Evolutionary conservation across 2,888 invertebrate species (phyloP).

Genomic region (Dorcus parallelipipedus): DNA sequence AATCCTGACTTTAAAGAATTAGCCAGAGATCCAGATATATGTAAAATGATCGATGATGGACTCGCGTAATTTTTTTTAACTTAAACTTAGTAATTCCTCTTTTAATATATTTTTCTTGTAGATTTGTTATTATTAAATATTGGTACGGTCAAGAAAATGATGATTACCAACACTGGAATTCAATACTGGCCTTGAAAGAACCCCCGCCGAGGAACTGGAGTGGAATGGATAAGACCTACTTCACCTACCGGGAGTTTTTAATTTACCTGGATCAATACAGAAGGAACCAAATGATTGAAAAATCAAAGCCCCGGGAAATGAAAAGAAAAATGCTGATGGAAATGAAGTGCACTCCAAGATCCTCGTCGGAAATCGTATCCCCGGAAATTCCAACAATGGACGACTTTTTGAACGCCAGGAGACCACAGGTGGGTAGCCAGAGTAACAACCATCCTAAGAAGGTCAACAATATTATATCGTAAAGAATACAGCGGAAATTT

Average conservation of each 20-base stretch:
- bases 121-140: conserved; percentile 74
- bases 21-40: conserved; percentile 63
- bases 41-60: conserved; percentile 77
- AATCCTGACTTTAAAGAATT: conserved; percentile 69
- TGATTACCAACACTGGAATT: conserved; percentile 70
- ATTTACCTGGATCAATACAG: conserved; percentile 64
- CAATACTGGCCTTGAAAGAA: conserved; percentile 63
- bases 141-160: conserved; percentile 71
- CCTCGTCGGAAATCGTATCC: conserved; percentile 27
- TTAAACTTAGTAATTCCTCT: neutral
- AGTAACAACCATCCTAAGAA: conserved; percentile 15
- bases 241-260: conserved; percentile 66
- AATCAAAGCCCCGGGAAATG: conserved; percentile 41
- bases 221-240: conserved; percentile 63
- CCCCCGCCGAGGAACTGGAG: conserved; percentile 75
- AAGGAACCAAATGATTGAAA: conserved; percentile 48
- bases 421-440: conserved; percentile 41
- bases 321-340: conserved; percentile 2
- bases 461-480: conserved; percentile 18
- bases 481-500: neutral
- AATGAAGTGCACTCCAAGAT: conserved; percentile 4
- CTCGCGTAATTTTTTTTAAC: conserved; percentile 57
- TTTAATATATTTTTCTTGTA: conserved; percentile 36
- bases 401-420: conserved; percentile 51
- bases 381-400: conserved; percentile 53